Conservation (phyloP, 2,888 invertebrate genomes). For the Diplazon laetatorius region DNA sequence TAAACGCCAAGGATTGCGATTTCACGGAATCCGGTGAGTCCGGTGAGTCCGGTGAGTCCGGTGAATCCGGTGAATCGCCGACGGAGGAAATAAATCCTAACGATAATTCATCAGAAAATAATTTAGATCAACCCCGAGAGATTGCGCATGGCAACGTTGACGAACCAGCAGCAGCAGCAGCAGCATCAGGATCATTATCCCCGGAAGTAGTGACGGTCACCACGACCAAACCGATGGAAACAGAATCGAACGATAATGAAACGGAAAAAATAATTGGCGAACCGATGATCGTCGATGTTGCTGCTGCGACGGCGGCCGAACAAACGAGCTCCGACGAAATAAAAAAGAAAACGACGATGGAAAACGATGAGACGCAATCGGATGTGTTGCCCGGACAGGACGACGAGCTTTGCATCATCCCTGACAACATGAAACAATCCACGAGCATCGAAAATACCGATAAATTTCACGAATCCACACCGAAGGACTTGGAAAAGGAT, state of each 20-base stretch:
- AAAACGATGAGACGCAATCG: conserved; percentile 70
- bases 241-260: conserved; percentile 40
- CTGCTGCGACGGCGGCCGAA: too few relatives aligned
- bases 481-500: too few relatives aligned
- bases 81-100: conserved; percentile 42
- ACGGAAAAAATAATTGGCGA: conserved; percentile 45
- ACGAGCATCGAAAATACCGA: conserved; percentile 34
- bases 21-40: conserved; percentile 29
- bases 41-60: too few relatives aligned
- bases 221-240: not conserved
- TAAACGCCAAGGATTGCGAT: conserved; percentile 69
- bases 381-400: conserved; percentile 79
- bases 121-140: conserved; percentile 44
- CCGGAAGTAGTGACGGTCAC: too few relatives aligned
- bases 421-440: conserved; percentile 79
- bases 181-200: not conserved
- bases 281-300: conserved; percentile 51
- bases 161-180: not conserved
- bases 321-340: conserved; percentile 58
- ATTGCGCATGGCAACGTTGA: conserved; percentile 18
- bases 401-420: conserved; percentile 80
- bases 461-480: conserved; percentile 37
- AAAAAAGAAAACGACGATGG: conserved; percentile 64
- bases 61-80: too few relatives aligned
- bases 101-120: conserved; percentile 33